Evolutionary conservation across 2,797 vertebrate genomes (phyloP).

Genomic region (Channa striata): DNA sequence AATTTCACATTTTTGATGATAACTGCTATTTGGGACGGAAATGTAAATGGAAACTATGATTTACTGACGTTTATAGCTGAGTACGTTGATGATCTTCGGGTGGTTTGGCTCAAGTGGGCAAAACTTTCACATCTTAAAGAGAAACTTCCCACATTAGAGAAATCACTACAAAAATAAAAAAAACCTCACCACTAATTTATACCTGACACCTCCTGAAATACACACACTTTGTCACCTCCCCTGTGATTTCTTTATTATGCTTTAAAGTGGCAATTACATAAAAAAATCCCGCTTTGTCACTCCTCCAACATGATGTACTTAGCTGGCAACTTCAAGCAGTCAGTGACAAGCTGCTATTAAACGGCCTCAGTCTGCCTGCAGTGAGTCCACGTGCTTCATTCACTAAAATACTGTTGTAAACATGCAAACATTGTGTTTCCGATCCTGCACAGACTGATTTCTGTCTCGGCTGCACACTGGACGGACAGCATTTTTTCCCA

Average conservation of each 20-base stretch:
- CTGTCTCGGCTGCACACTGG: background rate
- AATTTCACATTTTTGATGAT: no score
- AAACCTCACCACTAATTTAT: constrained; percentile 35
- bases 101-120: background rate
- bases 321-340: constrained; percentile 4
- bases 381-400: constrained; percentile 4
- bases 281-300: constrained; percentile 15
- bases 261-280: constrained; percentile 38
- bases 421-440: constrained; percentile 2
- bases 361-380: constrained; percentile 34
- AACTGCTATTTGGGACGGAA: no score
- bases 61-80: background rate
- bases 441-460: constrained; percentile 6
- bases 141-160: background rate
- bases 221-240: background rate
- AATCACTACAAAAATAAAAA: constrained; percentile 9
- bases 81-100: background rate
- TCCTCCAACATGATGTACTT: constrained; percentile 18
- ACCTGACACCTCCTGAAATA: constrained; percentile 38
- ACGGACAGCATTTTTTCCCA: background rate
- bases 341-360: constrained; percentile 46
- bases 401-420: constrained; percentile 3
- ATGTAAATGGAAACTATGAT: background rate
- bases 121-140: background rate
- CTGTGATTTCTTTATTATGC: constrained; percentile 22